Conservation (phyloP, 35 echinoderm and acorn worm species). For the Ophioderma brevispina region DNA sequence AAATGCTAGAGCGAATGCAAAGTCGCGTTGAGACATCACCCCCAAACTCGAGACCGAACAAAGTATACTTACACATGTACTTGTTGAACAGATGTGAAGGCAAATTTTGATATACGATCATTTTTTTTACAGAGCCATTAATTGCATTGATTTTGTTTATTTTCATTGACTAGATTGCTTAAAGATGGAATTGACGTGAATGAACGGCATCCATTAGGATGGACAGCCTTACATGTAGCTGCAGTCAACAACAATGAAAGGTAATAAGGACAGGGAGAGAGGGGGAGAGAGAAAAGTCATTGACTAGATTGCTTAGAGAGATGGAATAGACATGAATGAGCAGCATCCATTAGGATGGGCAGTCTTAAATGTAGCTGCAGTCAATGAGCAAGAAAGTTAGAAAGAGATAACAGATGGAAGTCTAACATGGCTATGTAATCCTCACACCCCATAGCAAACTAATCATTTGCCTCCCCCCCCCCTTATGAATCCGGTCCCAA, state of each 20-base stretch:
- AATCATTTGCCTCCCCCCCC: too few relatives aligned
- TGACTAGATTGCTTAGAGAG: too few relatives aligned
- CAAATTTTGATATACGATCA: background rate
- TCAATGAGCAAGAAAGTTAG: conserved; percentile 90
- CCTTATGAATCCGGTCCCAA: too few relatives aligned
- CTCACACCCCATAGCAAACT: too few relatives aligned
- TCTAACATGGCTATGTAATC: too few relatives aligned
- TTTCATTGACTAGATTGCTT: conserved; percentile 32
- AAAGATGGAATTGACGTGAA: conserved; percentile 85
- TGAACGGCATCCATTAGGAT: conserved; percentile 82
- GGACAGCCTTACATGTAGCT: conserved; percentile 92
- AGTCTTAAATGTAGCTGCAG: conserved; percentile 78
- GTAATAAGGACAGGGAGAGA: too few relatives aligned
- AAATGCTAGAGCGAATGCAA: background rate
- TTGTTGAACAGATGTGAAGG: background rate
- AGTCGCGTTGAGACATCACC: background rate
- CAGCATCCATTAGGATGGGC: conserved; percentile 92
- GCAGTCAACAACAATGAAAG: conserved; percentile 89
- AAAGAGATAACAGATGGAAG: too few relatives aligned
- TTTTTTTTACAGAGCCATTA: background rate
- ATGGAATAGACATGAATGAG: conserved; percentile 88
- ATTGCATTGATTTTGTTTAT: background rate
- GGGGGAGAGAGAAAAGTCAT: too few relatives aligned
- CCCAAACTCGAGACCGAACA: background rate
- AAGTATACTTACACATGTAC: background rate